Base-by-base conservation (phyloP, 2,113 vertebrate genomes). In the Clarias magur region DNA sequence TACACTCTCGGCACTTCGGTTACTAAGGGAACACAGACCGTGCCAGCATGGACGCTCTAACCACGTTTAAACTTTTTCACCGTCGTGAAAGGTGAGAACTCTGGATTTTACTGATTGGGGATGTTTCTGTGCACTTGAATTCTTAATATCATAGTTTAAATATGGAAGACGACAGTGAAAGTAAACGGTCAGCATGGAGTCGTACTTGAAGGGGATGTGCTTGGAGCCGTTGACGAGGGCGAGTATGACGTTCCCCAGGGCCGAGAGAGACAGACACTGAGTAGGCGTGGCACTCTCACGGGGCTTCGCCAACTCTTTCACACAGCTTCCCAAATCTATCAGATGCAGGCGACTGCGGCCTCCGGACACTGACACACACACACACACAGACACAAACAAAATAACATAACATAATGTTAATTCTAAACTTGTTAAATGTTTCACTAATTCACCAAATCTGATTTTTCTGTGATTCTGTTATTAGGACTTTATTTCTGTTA, bases 211-310 rank as follows among this genome's bases (percentile, higher is more conserved):
- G 0, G 98, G 98, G 92, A 99, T 98, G 93, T 99, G 98, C 86
- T 99, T 99, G 95, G 97, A 98, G 88, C 98, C 98, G 0, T 99
- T 99, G 95, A 99, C 98, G n/a, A 99, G 95, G 70, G 98, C 97
- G 0, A 99, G 96, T 93, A 99, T 99, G 93, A 99, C 98, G 4
- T 99, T 99, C 73, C 98, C 98, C 82, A 99, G 95, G 3, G 98
- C 98, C 0, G 98, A 98, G 85, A 99, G 92, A 0, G 98, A 99
- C 30, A 99, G 96, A 80, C 98, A 99, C 82, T 97, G 95, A 30
- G 96, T 96, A 0, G 97, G 95, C 0, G 97, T 92, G 10, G 96
- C 94, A 83, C 96, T 95, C 84, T 97, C 96, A 0, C 96, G 94
- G 53, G 91, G 95, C 91, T 97, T 97, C 94, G 94, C 92, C 81